Conservation (phyloP, 2,797 vertebrate species). For the Odontamblyopus rebecca region DNA sequence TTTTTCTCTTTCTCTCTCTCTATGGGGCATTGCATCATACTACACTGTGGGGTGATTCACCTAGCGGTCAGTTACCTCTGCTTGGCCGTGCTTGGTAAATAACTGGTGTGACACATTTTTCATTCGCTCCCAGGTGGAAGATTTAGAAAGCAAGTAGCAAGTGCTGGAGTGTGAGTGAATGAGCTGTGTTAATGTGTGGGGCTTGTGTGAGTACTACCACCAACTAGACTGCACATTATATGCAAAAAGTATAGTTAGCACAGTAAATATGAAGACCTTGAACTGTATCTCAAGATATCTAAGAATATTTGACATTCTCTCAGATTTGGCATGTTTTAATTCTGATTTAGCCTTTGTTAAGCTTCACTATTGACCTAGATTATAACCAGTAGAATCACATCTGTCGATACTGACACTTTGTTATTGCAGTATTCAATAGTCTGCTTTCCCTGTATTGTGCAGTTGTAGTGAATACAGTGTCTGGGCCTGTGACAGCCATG, state of each 20-base stretch:
- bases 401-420: neutral
- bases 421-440: neutral
- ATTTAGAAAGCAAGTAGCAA: constrained; percentile 58
- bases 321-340: neutral
- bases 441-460: constrained; percentile 12
- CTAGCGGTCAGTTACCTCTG: constrained; percentile 62
- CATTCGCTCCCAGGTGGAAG: constrained; percentile 72
- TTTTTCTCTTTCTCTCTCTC: neutral
- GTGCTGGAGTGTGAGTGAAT: constrained; percentile 27
- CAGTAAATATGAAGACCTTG: neutral
- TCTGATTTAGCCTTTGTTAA: neutral
- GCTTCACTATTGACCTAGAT: neutral
- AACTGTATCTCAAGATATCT: too few relatives aligned
- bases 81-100: constrained; percentile 59
- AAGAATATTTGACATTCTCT: too few relatives aligned
- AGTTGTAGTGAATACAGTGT: constrained; percentile 13
- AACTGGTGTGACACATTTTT: constrained; percentile 63
- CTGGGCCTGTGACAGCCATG: constrained; percentile 29
- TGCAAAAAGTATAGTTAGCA: neutral
- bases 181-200: constrained; percentile 18
- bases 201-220: constrained; percentile 8
- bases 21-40: constrained; percentile 60
- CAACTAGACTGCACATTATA: neutral
- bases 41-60: constrained; percentile 61
- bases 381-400: neutral